Evolutionary conservation across 2,797 vertebrate genomes (phyloP).

Genomic region (Anguilla pacifica): DNA sequence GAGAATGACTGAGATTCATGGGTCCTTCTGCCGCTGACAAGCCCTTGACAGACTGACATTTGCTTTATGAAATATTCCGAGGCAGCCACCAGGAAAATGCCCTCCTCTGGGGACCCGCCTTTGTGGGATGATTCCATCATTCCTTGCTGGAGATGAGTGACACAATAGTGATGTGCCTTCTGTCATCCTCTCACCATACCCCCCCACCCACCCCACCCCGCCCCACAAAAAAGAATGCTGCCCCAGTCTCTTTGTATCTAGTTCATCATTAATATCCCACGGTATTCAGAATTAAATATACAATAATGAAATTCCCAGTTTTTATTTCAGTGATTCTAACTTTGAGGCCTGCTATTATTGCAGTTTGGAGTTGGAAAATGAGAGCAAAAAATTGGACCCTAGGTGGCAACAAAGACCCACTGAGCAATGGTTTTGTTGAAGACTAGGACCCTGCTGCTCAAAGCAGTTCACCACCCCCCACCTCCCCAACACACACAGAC

Average conservation of each 20-base stretch:
- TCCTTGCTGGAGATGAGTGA: constrained; percentile 59
- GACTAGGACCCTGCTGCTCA: constrained; percentile 42
- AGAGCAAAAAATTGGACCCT: constrained; percentile 44
- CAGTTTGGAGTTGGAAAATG: not conserved
- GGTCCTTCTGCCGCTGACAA: constrained; percentile 77
- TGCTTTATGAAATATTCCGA: constrained; percentile 69
- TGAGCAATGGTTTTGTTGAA: constrained; percentile 44
- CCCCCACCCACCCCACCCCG: not conserved
- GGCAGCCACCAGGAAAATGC: constrained; percentile 68
- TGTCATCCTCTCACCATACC: constrained; percentile 12
- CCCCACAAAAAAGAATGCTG: not conserved
- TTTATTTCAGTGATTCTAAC: constrained; percentile 51
- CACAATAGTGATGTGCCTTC: constrained; percentile 28
- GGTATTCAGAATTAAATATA: constrained; percentile 60
- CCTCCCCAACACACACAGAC: not conserved
- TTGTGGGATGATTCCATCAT: constrained; percentile 70
- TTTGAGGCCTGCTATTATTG: constrained; percentile 30
- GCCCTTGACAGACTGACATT: constrained; percentile 72
- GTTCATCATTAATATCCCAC: constrained; percentile 39
- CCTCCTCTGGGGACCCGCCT: constrained; percentile 66
- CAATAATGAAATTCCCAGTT: constrained; percentile 68
- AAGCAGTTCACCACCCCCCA: not conserved
- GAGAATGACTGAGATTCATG: constrained; percentile 69
- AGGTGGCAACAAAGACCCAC: constrained; percentile 66
- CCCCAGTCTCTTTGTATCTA: not conserved